Conservation (phyloP, 1,140 invertebrate genomes). For the Elymnias hypermnestra region DNA sequence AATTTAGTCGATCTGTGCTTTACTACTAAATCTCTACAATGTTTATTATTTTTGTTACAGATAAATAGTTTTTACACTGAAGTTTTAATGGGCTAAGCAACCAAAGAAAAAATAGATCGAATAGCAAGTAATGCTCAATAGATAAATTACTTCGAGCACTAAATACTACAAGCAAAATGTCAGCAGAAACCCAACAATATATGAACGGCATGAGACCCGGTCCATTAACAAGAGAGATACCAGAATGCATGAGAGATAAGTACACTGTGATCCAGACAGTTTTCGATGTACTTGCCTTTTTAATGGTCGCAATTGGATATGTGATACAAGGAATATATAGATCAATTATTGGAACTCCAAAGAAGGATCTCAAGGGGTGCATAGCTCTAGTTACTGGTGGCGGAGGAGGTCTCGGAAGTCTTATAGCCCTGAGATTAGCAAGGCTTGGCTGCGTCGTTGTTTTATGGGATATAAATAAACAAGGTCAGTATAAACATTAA, state of each 20-base stretch:
- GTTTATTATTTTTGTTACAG: conserved; percentile 10
- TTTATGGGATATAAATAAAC: conserved; percentile 93
- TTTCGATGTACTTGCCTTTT: conserved; percentile 79
- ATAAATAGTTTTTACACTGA: conserved; percentile 1
- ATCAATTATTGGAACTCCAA: conserved; percentile 68
- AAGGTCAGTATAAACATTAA: conserved; percentile 76
- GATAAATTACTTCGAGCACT: conserved; percentile 1
- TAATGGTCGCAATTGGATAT: conserved; percentile 76
- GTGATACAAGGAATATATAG: conserved; percentile 74
- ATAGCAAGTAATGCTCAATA: conserved; percentile 12
- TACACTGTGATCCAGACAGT: conserved; percentile 71
- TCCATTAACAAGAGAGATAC: conserved; percentile 62
- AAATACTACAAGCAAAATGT: conserved; percentile 36
- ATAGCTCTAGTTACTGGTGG: conserved; percentile 92
- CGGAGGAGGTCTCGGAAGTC: conserved; percentile 90
- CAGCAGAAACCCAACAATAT: conserved; percentile 55
- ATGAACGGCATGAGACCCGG: conserved; percentile 60
- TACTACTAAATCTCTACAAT: no score
- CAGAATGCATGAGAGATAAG: conserved; percentile 66
- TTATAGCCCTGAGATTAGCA: conserved; percentile 88
- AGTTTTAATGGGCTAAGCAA: background rate
- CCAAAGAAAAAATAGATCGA: background rate
- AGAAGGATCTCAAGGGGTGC: conserved; percentile 82
- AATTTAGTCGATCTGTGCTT: no score
- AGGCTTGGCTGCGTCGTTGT: conserved; percentile 87